phyloP scores from a whole-genome alignment of 2,888 invertebrate species.

The Temnothorax unifasciatus region DNA sequence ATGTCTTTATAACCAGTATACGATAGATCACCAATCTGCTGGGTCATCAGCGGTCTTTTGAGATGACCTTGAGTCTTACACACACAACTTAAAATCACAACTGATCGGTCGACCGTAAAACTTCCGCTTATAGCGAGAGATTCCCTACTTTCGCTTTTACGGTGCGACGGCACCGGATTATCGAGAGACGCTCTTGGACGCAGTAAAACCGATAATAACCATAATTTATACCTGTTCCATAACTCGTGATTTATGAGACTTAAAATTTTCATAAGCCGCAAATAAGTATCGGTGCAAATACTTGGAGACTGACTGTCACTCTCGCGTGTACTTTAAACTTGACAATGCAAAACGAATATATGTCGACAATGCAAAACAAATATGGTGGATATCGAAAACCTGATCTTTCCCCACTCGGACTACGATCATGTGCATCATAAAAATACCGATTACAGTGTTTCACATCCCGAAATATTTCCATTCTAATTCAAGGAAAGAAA shows the following conservation, averaged over 20 bases:
- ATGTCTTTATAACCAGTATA: constrained; percentile 54
- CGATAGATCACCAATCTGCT: constrained; percentile 41
- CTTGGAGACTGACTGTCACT: constrained; percentile 25
- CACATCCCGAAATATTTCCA: neutral
- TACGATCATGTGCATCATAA: constrained; percentile 2
- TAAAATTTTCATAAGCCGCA: constrained; percentile 73
- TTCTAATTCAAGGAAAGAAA: neutral
- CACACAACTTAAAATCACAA: constrained; percentile 54
- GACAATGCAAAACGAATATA: constrained; percentile 29
- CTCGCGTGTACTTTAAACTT: constrained; percentile 14
- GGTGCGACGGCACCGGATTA: constrained; percentile 71
- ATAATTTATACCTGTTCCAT: constrained; percentile 75
- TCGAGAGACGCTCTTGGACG: constrained; percentile 60
- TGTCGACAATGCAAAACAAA: constrained; percentile 28
- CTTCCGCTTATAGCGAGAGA: constrained; percentile 74
- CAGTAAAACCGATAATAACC: constrained; percentile 75
- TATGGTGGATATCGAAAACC: constrained; percentile 6
- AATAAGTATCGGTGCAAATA: constrained; percentile 69
- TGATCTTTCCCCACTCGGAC: neutral
- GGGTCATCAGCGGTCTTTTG: constrained; percentile 1
- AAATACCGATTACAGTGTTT: constrained; percentile 13
- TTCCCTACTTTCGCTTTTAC: constrained; percentile 77
- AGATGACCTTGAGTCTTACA: constrained; percentile 65
- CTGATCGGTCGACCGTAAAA: constrained; percentile 74
- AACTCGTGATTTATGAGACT: constrained; percentile 72